These are phyloP conservation scores for Melanargia galathea DNA, from an alignment of 2,888 invertebrate genomes.

Conservation along the genomic window DNA sequence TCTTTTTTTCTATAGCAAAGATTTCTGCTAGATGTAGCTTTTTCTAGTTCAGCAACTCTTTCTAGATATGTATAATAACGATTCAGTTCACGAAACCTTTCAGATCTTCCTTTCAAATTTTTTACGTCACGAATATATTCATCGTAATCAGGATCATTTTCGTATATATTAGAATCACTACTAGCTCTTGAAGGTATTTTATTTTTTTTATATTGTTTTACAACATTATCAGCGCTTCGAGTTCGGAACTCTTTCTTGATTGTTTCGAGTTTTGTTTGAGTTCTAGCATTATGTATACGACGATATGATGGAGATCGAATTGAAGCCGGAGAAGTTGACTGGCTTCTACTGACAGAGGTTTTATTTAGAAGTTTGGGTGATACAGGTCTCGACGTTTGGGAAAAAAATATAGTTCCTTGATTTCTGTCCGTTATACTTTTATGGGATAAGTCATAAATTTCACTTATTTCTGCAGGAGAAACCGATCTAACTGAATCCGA, in stretches of 20 bases:
- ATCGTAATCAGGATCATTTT: constrained; percentile 84
- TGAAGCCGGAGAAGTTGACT: constrained; percentile 82
- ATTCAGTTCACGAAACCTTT: constrained; percentile 91
- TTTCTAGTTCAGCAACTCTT: constrained; percentile 91
- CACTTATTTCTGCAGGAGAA: constrained; percentile 51
- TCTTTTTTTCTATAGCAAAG: constrained; percentile 87
- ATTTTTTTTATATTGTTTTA: constrained; percentile 60
- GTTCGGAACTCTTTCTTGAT: constrained; percentile 80
- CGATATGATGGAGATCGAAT: constrained; percentile 86
- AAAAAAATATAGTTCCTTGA: constrained; percentile 62
- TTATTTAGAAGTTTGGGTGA: constrained; percentile 63
- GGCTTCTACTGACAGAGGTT: constrained; percentile 59
- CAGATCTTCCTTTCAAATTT: constrained; percentile 86
- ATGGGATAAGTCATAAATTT: constrained; percentile 34
- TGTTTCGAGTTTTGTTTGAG: constrained; percentile 62
- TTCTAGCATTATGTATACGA: constrained; percentile 81
- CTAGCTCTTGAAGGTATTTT: constrained; percentile 54
- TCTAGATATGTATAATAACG: constrained; percentile 93
- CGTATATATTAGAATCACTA: constrained; percentile 66
- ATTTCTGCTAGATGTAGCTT: constrained; percentile 86
- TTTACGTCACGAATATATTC: constrained; percentile 85
- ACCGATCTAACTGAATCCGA: constrained; percentile 68
- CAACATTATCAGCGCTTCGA: constrained; percentile 85
- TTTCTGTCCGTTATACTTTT: constrained; percentile 49
- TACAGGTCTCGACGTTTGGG: constrained; percentile 70